Conservation (phyloP, 2,113 vertebrate genomes). For the Axis porcinus region DNA sequence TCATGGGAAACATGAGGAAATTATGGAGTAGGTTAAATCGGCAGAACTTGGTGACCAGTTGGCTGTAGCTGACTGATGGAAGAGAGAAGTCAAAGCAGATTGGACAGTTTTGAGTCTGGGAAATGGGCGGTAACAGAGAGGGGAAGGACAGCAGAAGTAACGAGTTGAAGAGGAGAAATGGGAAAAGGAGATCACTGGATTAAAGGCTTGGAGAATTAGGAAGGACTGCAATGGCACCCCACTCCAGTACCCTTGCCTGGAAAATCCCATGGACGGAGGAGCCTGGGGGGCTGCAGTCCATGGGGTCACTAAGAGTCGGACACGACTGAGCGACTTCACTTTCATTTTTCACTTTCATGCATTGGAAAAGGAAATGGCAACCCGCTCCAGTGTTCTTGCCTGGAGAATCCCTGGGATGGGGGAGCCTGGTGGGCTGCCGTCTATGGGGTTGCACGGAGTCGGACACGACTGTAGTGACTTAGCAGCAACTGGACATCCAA, state of each 20-base stretch:
- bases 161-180: neutral
- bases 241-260: too few species aligned
- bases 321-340: too few species aligned
- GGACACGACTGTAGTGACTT: too few species aligned
- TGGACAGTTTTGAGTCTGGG: neutral
- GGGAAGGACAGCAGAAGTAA: neutral
- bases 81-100: neutral
- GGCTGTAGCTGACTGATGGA: neutral
- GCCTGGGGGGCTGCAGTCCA: too few species aligned
- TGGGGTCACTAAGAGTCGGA: too few species aligned
- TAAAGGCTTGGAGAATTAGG: neutral
- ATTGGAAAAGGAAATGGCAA: too few species aligned
- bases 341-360: too few species aligned
- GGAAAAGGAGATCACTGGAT: neutral
- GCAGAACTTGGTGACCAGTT: neutral
- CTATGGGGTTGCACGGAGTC: too few species aligned
- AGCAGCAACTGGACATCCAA: neutral
- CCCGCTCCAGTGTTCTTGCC: too few species aligned
- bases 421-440: too few species aligned
- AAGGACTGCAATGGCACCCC: neutral
- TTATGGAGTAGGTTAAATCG: neutral
- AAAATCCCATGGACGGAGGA: too few species aligned
- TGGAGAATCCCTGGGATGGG: too few species aligned
- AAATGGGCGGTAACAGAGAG: neutral
- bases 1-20: neutral